Evolutionary conservation across 2,888 invertebrate genomes (phyloP).

Genomic region (Napeogenes inachia): DNA sequence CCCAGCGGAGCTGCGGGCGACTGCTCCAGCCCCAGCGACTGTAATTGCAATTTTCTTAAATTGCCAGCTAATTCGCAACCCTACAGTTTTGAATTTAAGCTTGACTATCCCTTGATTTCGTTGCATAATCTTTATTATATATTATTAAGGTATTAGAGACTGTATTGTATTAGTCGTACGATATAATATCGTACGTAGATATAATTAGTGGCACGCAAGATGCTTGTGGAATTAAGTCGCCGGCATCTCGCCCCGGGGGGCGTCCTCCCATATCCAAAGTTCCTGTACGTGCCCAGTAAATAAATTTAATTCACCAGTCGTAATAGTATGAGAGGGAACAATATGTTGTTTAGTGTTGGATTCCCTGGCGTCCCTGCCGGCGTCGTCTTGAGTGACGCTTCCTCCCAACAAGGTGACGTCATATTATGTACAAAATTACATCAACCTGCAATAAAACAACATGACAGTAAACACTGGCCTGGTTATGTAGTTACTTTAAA

Average conservation of each 20-base stretch:
- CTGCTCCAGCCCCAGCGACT: conserved; percentile 15
- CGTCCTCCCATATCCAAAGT: conserved; percentile 26
- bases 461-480: not conserved
- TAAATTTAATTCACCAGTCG: conserved; percentile 27
- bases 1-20: conserved; percentile 18
- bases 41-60: conserved; percentile 23
- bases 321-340: conserved; percentile 20
- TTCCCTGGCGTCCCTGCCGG: not conserved
- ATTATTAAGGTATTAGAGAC: not conserved
- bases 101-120: conserved; percentile 18
- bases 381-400: not conserved
- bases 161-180: conserved; percentile 6
- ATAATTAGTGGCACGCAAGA: conserved; percentile 15
- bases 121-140: not conserved
- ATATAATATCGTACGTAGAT: conserved; percentile 1
- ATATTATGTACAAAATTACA: not conserved
- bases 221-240: conserved; percentile 24
- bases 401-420: not conserved
- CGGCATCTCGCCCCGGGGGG: conserved; percentile 22
- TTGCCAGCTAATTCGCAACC: conserved; percentile 24
- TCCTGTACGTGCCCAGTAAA: conserved; percentile 26
- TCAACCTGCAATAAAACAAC: not conserved
- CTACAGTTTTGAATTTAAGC: conserved; percentile 22
- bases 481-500: too few relatives aligned
- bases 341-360: conserved; percentile 10